Evolutionary conservation across 2,888 invertebrate species (phyloP), one percentile per base, ranked within the genome.

Genomic region (Spialia ferax): DNA sequence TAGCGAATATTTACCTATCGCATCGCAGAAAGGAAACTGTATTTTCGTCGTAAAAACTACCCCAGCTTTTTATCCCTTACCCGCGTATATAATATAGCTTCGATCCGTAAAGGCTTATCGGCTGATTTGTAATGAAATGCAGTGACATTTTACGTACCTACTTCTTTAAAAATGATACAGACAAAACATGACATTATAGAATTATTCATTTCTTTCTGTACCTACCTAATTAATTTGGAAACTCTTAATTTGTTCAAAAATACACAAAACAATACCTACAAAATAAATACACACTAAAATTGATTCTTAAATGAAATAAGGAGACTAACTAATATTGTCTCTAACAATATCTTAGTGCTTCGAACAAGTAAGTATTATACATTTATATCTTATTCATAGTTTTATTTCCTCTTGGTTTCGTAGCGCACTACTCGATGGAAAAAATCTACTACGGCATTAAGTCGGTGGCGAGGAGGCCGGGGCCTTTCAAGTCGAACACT

Each of bases 371-470:
- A 56, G 63, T 68, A 63, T 69, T 57, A 57, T 20, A 59, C 35
- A 50, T 54, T 42, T 65, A 65, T 65, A 59, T 59, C 52, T 66
- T 68, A 66, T 67, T 72, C 62, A 71, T 68, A 73, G 70, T 72
- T 71, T 71, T 69, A 70, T 70, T 71, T 70, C 66, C 68, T 65
- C 68, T 66, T 62, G 70, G 68, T 70, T 69, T 73, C 72, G 73
- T 77, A 74, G 75, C 77, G 69, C 77, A 84, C 86, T 86, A 84
- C 83, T 82, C 81, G 83, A 83, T 79, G 79, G 82, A 89, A 91
- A 90, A 90, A 90, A 88, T 88, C 87, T 86, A 88, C 87, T 85
- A 80, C 83, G 84, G 88, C 84, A 88, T 88, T 86, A 88, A 85
- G 87, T 85, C 84, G 84, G 83, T 79, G 79, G 75, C 80, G 83